Percentiles rank a stretch among this genome's conserved stretches.
Conservation (phyloP, 2,888 invertebrate genomes). For the Tortricodes alternella region DNA sequence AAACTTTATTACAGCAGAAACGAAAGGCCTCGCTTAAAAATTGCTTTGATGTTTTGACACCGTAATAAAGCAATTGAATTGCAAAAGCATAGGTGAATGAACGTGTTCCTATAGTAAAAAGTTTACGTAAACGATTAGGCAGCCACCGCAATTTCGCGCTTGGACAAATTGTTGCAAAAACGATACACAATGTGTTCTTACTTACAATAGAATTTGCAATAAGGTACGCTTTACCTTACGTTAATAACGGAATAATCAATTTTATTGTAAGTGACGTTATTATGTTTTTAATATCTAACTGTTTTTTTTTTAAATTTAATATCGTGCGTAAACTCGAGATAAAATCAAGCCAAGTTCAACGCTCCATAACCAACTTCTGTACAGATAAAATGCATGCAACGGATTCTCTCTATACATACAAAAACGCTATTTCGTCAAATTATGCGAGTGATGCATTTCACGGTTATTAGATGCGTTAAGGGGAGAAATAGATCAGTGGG, state of each 20-base stretch:
- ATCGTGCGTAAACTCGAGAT: neutral
- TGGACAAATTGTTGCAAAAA: slow-evolving; percentile 21
- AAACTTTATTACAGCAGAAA: neutral
- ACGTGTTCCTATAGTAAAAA: slow-evolving; percentile 1
- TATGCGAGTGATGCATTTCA: slow-evolving; percentile 52
- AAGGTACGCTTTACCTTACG: too few species aligned
- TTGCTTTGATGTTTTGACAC: neutral
- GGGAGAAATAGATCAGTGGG: slow-evolving; percentile 61
- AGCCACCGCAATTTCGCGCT: slow-evolving; percentile 24
- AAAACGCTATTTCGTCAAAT: slow-evolving; percentile 44
- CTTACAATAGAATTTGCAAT: slow-evolving; percentile 10
- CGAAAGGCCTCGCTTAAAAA: neutral
- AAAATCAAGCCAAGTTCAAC: slow-evolving; percentile 10
- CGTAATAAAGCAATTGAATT: slow-evolving; percentile 13
- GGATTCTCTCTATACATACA: slow-evolving; percentile 27
- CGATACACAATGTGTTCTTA: slow-evolving; percentile 17
- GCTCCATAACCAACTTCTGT: slow-evolving; percentile 9
- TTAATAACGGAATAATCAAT: too few species aligned
- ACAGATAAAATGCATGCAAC: slow-evolving; percentile 21
- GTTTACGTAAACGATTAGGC: slow-evolving; percentile 17
- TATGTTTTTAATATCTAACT: too few species aligned
- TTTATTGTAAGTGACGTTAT: too few species aligned
- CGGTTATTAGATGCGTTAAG: slow-evolving; percentile 46
- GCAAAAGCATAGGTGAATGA: slow-evolving; percentile 3
- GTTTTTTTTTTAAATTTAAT: neutral